phyloP scores from a whole-genome alignment of 30 jellyfish, hydroid and myxozoan genomes.

The Turritopsis rubra region DNA sequence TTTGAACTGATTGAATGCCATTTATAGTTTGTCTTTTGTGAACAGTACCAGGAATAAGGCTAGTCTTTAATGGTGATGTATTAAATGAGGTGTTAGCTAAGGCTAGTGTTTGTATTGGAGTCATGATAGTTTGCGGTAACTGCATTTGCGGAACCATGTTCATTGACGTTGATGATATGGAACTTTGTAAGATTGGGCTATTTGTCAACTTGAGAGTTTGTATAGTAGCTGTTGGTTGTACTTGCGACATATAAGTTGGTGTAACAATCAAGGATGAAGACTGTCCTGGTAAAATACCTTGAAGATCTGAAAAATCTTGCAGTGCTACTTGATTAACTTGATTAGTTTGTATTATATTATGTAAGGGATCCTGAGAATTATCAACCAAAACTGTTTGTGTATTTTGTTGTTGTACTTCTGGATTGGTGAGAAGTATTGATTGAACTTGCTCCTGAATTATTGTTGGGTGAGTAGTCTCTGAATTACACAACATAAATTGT shows the following conservation, averaged over 20 bases:
- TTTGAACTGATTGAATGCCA: not conserved
- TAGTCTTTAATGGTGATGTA: slow-evolving; percentile 11
- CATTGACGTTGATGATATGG: not conserved
- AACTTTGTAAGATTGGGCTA: not conserved
- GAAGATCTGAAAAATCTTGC: slow-evolving; percentile 4
- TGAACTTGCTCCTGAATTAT: not conserved
- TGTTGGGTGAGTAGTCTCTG: not conserved
- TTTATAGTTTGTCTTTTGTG: not conserved
- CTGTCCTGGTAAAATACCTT: slow-evolving; percentile 18
- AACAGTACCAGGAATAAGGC: slow-evolving; percentile 11
- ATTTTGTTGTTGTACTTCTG: not conserved
- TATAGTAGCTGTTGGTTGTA: slow-evolving; percentile 23
- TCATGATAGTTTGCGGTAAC: not conserved
- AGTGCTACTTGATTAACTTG: not conserved
- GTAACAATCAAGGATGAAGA: slow-evolving; percentile 15
- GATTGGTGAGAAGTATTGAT: not conserved
- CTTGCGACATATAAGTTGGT: slow-evolving; percentile 25
- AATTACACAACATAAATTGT: not conserved
- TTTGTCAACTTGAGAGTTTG: slow-evolving; percentile 18
- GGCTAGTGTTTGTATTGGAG: not conserved
- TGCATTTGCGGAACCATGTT: not conserved
- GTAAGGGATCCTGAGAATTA: not conserved
- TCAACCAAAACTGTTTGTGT: not conserved
- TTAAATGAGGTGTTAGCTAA: not conserved
- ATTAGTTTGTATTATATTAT: not conserved